A percentile compares a stretch with the other conserved stretches of the same genome.
These are phyloP conservation scores for Fundulus diaphanus DNA, from an alignment of 2,797 vertebrate species.

Conservation along the genomic window DNA sequence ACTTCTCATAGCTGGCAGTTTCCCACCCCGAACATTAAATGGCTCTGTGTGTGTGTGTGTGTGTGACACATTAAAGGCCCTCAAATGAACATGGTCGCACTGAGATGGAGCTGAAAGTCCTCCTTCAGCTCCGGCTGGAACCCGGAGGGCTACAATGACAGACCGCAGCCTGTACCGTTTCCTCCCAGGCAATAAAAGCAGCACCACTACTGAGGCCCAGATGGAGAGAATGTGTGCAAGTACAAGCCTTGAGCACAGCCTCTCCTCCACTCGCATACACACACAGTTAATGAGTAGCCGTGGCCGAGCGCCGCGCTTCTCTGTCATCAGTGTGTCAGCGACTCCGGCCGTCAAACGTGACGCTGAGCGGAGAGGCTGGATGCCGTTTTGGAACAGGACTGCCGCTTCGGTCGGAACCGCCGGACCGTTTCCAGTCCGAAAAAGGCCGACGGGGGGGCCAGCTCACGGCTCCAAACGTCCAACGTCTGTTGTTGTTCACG, in stretches of 20 bases:
- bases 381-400: too few species aligned
- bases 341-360: slow-evolving; percentile 43
- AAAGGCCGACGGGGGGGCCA: background rate
- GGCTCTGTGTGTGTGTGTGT: background rate
- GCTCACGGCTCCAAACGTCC: background rate
- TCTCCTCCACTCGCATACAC: slow-evolving; percentile 29
- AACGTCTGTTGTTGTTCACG: too few species aligned
- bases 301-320: slow-evolving; percentile 37
- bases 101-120: background rate
- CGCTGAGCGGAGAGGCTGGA: background rate
- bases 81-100: background rate
- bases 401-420: background rate
- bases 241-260: slow-evolving; percentile 41
- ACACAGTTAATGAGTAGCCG: slow-evolving; percentile 58
- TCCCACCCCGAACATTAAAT: background rate
- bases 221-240: slow-evolving; percentile 39
- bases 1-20: background rate
- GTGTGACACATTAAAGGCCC: background rate
- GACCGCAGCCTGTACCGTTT: slow-evolving; percentile 29
- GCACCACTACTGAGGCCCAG: slow-evolving; percentile 30
- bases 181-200: slow-evolving; percentile 50
- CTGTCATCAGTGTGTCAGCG: slow-evolving; percentile 64
- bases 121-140: slow-evolving; percentile 8
- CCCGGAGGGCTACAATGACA: slow-evolving; percentile 44
- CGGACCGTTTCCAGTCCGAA: background rate